These are phyloP conservation scores for Dendronephthya gigantea DNA, from an alignment of 64 coral and sea anemone genomes.

Conservation along the genomic window DNA sequence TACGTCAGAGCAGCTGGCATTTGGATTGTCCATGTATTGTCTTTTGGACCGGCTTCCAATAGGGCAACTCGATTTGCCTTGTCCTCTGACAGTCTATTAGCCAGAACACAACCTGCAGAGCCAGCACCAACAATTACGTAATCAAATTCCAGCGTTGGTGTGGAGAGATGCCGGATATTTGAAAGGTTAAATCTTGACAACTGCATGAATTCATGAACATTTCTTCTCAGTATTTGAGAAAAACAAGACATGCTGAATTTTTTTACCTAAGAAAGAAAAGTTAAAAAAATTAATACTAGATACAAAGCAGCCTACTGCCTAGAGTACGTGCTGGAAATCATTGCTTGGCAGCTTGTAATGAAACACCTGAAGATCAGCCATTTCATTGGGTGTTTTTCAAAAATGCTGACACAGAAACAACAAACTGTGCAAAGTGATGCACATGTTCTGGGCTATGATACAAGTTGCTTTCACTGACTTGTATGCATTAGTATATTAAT, in stretches of 20 bases:
- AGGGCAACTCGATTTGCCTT: slow-evolving; percentile 58
- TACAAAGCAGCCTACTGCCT: too few relatives aligned
- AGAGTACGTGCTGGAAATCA: too few relatives aligned
- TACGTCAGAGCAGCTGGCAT: slow-evolving; percentile 92
- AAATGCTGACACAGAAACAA: too few relatives aligned
- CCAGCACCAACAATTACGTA: slow-evolving; percentile 83
- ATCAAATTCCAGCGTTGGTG: slow-evolving; percentile 29
- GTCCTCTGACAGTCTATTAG: slow-evolving; percentile 73
- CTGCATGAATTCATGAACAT: background rate
- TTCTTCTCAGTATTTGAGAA: background rate
- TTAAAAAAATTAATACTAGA: too few relatives aligned
- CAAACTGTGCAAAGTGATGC: too few relatives aligned
- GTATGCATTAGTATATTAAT: too few relatives aligned
- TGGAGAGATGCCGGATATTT: background rate
- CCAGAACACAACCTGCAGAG: slow-evolving; percentile 84
- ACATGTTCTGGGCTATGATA: too few relatives aligned
- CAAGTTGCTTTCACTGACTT: too few relatives aligned
- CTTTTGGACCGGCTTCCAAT: slow-evolving; percentile 74
- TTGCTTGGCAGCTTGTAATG: too few relatives aligned
- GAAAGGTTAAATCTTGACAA: background rate
- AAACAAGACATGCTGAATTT: background rate
- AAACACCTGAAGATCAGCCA: too few relatives aligned
- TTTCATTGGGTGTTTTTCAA: too few relatives aligned
- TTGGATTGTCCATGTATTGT: slow-evolving; percentile 62
- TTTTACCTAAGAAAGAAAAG: background rate